Base-by-base conservation (phyloP, 1,140 invertebrate genomes). In the Paraescarpia echinospica region DNA sequence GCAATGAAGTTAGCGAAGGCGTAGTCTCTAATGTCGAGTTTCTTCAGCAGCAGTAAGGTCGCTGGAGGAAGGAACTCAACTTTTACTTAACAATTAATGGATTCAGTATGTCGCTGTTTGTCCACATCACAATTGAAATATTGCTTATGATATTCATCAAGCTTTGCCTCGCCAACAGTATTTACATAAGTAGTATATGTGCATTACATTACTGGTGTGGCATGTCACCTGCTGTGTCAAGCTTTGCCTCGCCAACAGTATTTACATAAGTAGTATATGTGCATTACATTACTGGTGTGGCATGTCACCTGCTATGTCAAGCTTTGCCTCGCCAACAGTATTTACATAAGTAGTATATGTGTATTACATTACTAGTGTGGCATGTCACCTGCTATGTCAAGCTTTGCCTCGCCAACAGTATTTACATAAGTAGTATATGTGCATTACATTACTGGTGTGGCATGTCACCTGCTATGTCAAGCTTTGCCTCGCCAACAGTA, bases 1-100 rank as follows among this genome's bases (percentile, higher is more conserved):
- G 94, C 90, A n/a, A 95, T 91, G 90, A 95, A 94, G 77, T 93
- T 94, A 33, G 94, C 93, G 94, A 95, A 95, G 12, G 93, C n/a
- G 90, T 94, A 94, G 92, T 95, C 94, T 35, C 77, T 93, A 92
- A 93, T 93, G 18, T 27, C 89, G 5, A 35, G 89, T 92, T 35
- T 35, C 27, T 35, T 92, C 35, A 35, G 33, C 33, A 35, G 41
- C 48, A 35, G 22, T 34, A 89, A 89, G 1, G 35, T 88, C 89
- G 35, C 41, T 89, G 27, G 14, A 90, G 18, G 14, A 34, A n/a
- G 89, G n/a, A 33, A 89, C 22, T 9, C 22, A 35, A 89, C 33
- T 90, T 33, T 41, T 41, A 41, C 12, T 41, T 41, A 4, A 41
- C 41, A 41, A 41, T 41, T 6, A 41, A 41, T 41, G 41, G 41